phyloP scores from a whole-genome alignment of 1,140 invertebrate genomes.

The Cylas formicarius region DNA sequence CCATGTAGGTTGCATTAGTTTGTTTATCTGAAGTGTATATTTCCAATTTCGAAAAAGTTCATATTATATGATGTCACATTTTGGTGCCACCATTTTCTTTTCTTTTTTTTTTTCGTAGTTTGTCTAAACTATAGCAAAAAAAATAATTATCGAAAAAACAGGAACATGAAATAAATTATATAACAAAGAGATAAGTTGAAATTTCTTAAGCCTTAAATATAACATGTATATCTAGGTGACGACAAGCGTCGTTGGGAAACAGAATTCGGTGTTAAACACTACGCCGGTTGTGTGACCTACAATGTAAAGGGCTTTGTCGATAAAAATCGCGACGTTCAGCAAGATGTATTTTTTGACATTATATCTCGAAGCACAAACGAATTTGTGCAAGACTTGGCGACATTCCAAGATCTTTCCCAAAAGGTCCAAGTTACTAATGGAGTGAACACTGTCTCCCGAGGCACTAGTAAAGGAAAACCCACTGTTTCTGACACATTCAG shows the following conservation, averaged over 20 bases:
- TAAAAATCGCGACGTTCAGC: conserved; percentile 92
- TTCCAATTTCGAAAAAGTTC: too few species aligned
- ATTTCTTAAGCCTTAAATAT: too few species aligned
- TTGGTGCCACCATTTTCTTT: too few species aligned
- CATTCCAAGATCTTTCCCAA: conserved; percentile 58
- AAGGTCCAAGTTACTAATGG: conserved; percentile 31
- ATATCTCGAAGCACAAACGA: conserved; percentile 79
- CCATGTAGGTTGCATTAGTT: too few species aligned
- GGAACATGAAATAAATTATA: too few species aligned
- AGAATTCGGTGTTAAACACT: conserved; percentile 88
- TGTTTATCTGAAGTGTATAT: too few species aligned
- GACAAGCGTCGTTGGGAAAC: conserved; percentile 84
- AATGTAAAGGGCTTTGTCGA: conserved; percentile 90
- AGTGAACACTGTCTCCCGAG: conserved; percentile 66
- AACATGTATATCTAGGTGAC: conserved; percentile 39
- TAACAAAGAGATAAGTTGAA: too few species aligned
- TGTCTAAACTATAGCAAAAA: too few species aligned
- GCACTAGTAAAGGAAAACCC: conserved; percentile 84
- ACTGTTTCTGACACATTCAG: conserved; percentile 91
- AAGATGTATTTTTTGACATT: conserved; percentile 91
- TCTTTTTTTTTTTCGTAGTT: too few species aligned
- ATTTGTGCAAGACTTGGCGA: conserved; percentile 83
- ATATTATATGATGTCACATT: too few species aligned
- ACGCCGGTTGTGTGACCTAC: conserved; percentile 92
- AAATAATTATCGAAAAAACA: too few species aligned